Base-by-base conservation (phyloP, 2,113 vertebrate species). In the Sisor rabdophorus region DNA sequence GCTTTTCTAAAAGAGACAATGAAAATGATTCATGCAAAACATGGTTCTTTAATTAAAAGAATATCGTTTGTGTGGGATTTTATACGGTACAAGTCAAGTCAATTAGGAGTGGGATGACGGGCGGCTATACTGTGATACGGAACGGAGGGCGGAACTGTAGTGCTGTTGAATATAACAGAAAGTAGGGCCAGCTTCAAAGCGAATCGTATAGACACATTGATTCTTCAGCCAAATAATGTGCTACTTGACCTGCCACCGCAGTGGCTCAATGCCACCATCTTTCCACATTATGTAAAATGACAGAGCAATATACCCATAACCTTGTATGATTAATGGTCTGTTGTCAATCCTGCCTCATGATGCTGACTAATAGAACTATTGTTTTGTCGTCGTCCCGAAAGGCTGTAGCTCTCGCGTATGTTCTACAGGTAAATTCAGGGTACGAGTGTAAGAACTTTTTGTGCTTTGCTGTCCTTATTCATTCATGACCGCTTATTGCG, bases 321-420 rank as follows among this genome's bases (percentile, higher is more conserved):
- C 17, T 58, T 17, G 19, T 40, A 68, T 76, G 36, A 40, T 65
- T 76, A 76, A 68, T 48, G 17, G 24, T 40, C 53, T 58, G 17
- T 30, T 65, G 63, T 68, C 63, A 68, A 76, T 76, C 55, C 40
- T 60, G 24, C 40, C 52, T 10, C 24, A 67, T 26, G 24, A 56
- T 68, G 74, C 63, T 47, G 63, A 76, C 63, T 56, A 44, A 76
- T 47, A 52, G 22, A 52, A 67, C 52, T 12, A 26, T 67, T 76
- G 52, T 68, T 52, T 73, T 32, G 44, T 67, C 24, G 20, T 60
- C 36, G 26, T 16, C 19, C 16, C 22, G 24, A 13, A 24, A 28
- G 2, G 28, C 22, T 26, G 48, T 15, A 28, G 12, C 17, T 48
- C 22, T 67, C 13, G 1, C n/a, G 11, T 5, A 7, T 47, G 24